Conservation (phyloP, 2,113 vertebrate species). For the human region GRCh38 chr21:45190001-45190500, state of each 20-base stretch:
- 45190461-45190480: neutral
- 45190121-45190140: neutral
- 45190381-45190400: neutral
- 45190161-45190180: neutral
- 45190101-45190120: neutral
- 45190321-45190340: neutral
- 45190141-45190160: neutral
- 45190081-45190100: neutral
- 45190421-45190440: neutral
- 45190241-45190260: neutral
- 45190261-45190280: neutral
- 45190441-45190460: neutral
- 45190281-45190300: neutral
- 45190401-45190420: neutral
- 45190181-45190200: neutral
- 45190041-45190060: neutral
- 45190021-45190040: neutral
- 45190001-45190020: neutral
- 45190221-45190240: neutral
- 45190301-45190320: neutral
- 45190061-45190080: neutral
- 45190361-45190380: neutral
- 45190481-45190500: neutral
- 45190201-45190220: neutral
- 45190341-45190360: neutral